Base-by-base conservation (phyloP, 2,888 invertebrate species). In the Megalurothrips usitatus region DNA sequence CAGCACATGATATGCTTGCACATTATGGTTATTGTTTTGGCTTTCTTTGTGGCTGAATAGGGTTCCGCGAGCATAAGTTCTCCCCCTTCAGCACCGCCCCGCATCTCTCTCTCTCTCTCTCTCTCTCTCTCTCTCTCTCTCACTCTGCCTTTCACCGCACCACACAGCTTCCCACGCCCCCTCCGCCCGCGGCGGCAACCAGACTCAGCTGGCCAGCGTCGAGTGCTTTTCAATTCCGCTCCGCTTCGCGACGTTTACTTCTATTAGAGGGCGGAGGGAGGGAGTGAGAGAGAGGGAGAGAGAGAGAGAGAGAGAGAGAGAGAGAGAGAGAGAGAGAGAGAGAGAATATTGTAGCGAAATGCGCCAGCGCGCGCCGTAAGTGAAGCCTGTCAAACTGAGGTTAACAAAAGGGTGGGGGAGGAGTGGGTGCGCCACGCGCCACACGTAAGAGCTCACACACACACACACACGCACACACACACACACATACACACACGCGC, bases 371-470 rank as follows among this genome's bases (percentile, higher is more conserved):
- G 34, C 34, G 34, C 34, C 34, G 23, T 58, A 58, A 58, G 14
- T n/a, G 58, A 58, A 58, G 58, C 58, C 68, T 75, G 68, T 26
- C 68, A 75, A 75, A 75, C 68, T 75, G 68, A 75, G 68, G 68
- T 75, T 75, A 75, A 75, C 68, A 75, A 75, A 75, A 75, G 68
- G 68, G 68, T 68, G 23, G 26, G 23, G 68, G 68, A 26, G 68
- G 68, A 43, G 34, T 4, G 58, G 23, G 68, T 8, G 26, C 23
- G 68, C 68, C 68, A 58, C 58, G 58, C 58, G 58, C 11, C 58
- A 58, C 58, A 58, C 17, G 19, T 19, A 58, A 17, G 23, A 19
- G 23, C 68, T 0, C 23, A 11, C 68, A 11, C 68, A 11, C 68
- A 3, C 68, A 68, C 23, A 68, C 68, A 23, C 68, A 23, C 68